phyloP scores from a whole-genome alignment of 2,113 vertebrate genomes.

The Epinephelus moara region DNA sequence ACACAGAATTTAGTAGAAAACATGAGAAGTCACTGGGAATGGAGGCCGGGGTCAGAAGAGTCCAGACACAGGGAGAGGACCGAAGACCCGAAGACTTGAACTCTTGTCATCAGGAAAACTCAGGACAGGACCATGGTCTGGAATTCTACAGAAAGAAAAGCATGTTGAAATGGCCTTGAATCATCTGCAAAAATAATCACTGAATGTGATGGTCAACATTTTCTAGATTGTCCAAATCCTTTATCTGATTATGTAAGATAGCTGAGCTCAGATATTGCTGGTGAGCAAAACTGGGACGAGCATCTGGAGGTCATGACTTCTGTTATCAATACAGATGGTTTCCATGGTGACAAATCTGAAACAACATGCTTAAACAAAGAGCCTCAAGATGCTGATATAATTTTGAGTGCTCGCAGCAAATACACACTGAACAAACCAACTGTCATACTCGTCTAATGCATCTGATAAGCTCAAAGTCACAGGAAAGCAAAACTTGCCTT shows the following conservation, averaged over 20 bases:
- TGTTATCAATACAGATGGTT: not conserved
- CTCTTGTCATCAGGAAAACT: conserved; percentile 49
- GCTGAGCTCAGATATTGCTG: conserved; percentile 13
- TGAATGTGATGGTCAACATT: not conserved
- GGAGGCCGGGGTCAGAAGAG: conserved; percentile 19
- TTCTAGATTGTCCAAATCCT: conserved; percentile 26
- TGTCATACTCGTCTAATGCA: not conserved
- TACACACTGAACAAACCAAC: not conserved
- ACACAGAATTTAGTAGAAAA: conserved; percentile 59
- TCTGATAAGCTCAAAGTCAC: not conserved
- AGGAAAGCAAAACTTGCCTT: not conserved
- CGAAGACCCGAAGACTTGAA: conserved; percentile 21
- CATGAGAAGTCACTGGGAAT: conserved; percentile 33
- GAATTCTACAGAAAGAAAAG: conserved; percentile 87
- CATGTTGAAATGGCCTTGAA: not conserved
- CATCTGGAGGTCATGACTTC: not conserved
- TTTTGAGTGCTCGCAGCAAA: not conserved
- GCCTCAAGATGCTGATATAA: not conserved
- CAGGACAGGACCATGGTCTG: conserved; percentile 93
- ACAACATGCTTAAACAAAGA: not conserved
- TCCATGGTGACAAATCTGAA: not conserved
- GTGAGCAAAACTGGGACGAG: conserved; percentile 17
- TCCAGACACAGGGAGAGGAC: conserved; percentile 4
- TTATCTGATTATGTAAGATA: conserved; percentile 30
- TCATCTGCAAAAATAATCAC: not conserved